Evolutionary conservation across 1,140 invertebrate species (phyloP).

Genomic region (Papilio machaon): DNA sequence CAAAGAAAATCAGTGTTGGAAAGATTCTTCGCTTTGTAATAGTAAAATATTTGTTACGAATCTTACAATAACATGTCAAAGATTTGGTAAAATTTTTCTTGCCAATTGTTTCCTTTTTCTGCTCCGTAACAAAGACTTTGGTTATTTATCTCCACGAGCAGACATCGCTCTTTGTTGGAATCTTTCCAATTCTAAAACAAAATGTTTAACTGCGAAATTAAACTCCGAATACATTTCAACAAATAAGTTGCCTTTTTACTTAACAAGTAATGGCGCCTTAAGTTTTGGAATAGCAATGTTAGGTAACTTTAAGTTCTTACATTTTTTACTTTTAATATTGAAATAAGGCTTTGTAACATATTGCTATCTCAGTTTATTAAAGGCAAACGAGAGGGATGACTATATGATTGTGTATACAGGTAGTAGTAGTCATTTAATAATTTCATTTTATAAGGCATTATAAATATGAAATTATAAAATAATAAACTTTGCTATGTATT

Average conservation of each 20-base stretch:
- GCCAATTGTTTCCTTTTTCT: background rate
- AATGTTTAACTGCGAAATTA: constrained; percentile 11
- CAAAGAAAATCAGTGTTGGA: too few relatives aligned
- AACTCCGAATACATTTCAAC: constrained; percentile 11
- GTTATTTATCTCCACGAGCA: background rate
- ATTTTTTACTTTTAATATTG: background rate
- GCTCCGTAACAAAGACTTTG: background rate
- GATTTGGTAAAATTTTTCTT: background rate
- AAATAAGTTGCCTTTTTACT: background rate
- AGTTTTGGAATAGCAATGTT: background rate
- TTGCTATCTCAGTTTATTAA: background rate
- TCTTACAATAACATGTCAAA: background rate
- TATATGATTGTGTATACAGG: too few relatives aligned
- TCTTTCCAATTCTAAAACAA: constrained; percentile 13
- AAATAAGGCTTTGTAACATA: background rate
- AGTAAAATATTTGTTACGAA: background rate
- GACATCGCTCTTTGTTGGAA: constrained; percentile 9
- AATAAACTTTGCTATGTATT: too few relatives aligned
- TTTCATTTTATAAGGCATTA: too few relatives aligned
- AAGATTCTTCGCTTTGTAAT: background rate
- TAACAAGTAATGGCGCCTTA: background rate
- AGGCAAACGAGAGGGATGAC: too few relatives aligned
- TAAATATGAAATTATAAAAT: too few relatives aligned
- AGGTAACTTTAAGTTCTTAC: background rate
- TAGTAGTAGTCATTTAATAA: too few relatives aligned